A percentile compares a stretch with the other conserved stretches of the same genome.
These are phyloP conservation scores for Acrocephalus kingi DNA, from an alignment of 2,113 vertebrate species.

Conservation along the genomic window DNA sequence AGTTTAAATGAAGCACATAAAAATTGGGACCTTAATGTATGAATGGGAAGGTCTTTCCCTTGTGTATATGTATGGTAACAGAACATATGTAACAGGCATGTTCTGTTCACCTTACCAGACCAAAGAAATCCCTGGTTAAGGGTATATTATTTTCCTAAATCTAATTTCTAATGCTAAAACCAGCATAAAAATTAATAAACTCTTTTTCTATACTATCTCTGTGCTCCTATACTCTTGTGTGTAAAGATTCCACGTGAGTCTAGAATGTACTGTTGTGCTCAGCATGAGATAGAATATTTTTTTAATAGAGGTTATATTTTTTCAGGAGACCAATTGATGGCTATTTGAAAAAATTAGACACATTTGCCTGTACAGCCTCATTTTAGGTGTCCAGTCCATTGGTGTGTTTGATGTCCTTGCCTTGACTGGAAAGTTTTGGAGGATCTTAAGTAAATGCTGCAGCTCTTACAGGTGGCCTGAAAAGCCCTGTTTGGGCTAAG, in stretches of 20 bases:
- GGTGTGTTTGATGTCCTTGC: not conserved
- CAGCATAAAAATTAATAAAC: not conserved
- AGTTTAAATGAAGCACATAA: not conserved
- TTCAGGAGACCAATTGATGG: not conserved
- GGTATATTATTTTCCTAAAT: not conserved
- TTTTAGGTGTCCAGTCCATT: not conserved
- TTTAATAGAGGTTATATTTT: not conserved
- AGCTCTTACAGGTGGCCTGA: not conserved
- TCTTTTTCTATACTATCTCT: not conserved
- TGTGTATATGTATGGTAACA: not conserved
- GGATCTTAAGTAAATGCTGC: not conserved
- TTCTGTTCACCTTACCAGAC: not conserved
- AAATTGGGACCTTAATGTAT: not conserved
- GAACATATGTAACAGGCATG: not conserved
- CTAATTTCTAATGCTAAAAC: not conserved
- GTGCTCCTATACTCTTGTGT: not conserved
- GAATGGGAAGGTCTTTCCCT: not conserved
- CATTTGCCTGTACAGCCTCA: accelerated
- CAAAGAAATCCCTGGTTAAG: not conserved
- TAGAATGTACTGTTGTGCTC: not conserved
- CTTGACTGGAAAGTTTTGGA: not conserved
- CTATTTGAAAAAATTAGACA: not conserved
- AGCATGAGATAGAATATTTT: not conserved
- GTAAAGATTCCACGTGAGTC: not conserved
- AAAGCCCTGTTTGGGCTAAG: not conserved